A percentile compares a stretch with the other conserved stretches of the same genome.
These are phyloP conservation scores for Pleuronectes platessa DNA, from an alignment of 2,113 vertebrate species.

Conservation along the genomic window DNA sequence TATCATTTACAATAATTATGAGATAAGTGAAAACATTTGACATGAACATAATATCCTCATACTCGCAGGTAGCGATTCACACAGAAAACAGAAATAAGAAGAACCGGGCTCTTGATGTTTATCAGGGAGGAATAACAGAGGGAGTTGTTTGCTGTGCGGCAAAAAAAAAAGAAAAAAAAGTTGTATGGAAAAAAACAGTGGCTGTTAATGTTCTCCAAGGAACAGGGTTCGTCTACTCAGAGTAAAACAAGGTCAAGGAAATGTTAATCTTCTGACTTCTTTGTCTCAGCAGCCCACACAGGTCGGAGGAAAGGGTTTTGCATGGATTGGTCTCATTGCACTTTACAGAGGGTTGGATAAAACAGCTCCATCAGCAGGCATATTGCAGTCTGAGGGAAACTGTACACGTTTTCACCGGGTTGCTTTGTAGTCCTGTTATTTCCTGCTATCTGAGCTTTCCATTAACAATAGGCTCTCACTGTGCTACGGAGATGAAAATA, in stretches of 20 bases:
- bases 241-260: conserved; percentile 50
- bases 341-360: background rate
- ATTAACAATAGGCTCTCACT: conserved; percentile 46
- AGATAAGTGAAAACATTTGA: too few relatives aligned
- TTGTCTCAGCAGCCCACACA: conserved; percentile 24
- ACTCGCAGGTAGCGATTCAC: background rate
- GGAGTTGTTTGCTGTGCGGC: conserved; percentile 52
- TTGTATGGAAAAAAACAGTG: conserved; percentile 63
- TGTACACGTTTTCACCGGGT: background rate
- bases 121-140: conserved; percentile 48
- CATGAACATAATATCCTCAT: background rate
- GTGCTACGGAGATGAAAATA: conserved; percentile 53
- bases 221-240: conserved; percentile 28
- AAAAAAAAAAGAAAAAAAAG: conserved; percentile 25
- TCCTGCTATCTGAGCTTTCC: conserved; percentile 30
- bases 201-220: conserved; percentile 31
- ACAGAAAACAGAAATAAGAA: conserved; percentile 31
- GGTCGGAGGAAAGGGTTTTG: background rate
- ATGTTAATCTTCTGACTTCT: conserved; percentile 32
- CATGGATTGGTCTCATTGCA: background rate
- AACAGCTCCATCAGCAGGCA: background rate
- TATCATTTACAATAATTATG: too few relatives aligned
- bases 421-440: conserved; percentile 10
- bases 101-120: conserved; percentile 38
- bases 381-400: background rate